phyloP scores from a whole-genome alignment of 2,113 vertebrate genomes.

The Dicrurus megarhynchus region DNA sequence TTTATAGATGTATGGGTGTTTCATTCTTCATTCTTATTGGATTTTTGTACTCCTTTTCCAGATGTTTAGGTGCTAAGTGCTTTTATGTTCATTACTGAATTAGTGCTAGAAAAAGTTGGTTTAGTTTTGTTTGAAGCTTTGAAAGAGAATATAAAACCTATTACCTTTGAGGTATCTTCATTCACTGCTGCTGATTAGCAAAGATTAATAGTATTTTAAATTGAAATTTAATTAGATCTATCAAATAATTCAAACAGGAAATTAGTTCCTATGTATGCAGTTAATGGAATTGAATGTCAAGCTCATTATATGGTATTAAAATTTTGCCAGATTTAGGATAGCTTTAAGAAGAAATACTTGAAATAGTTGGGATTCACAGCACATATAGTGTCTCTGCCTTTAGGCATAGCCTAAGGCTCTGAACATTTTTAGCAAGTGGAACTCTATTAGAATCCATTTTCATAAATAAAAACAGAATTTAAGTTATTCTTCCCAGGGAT shows the following conservation, averaged over 20 bases:
- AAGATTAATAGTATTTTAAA: conserved; percentile 29
- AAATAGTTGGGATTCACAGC: conserved; percentile 46
- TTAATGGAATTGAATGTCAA: conserved; percentile 33
- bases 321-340: conserved; percentile 17
- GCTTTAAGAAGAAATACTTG: conserved; percentile 26
- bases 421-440: conserved; percentile 54
- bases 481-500: conserved; percentile 27
- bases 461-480: conserved; percentile 58
- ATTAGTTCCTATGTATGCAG: conserved; percentile 25
- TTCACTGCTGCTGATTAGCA: conserved; percentile 15
- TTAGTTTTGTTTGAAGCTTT: neutral
- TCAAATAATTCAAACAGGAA: conserved; percentile 37
- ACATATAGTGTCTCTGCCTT: conserved; percentile 30
- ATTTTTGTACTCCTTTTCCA: neutral
- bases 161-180: neutral
- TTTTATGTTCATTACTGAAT: neutral
- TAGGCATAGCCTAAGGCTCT: conserved; percentile 53
- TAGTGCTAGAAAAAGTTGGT: neutral
- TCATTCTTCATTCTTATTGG: neutral
- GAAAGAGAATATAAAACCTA: neutral
- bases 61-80: neutral
- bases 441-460: conserved; percentile 53
- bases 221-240: conserved; percentile 36
- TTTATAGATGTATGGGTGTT: neutral
- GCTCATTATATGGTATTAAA: conserved; percentile 17